Percentiles rank a stretch among this genome's conserved stretches.
These are phyloP conservation scores for Marronus borbonicus DNA, from an alignment of 2,888 invertebrate genomes.

Conservation along the genomic window DNA sequence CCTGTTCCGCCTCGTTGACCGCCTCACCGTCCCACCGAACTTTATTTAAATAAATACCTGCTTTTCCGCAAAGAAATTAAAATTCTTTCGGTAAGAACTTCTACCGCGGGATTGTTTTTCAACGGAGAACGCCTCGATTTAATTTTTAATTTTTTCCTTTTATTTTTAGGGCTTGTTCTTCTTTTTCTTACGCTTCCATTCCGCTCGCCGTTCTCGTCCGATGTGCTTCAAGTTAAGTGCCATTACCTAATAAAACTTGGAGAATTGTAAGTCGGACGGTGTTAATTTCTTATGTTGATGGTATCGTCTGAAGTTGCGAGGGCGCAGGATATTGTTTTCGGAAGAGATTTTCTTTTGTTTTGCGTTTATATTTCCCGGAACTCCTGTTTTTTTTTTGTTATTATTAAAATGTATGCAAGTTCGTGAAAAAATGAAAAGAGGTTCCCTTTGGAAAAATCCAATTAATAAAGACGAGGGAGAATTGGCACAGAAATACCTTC, in stretches of 20 bases:
- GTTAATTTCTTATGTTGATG: slow-evolving; percentile 21
- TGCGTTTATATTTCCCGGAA: background rate
- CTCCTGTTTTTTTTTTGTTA: too few species aligned
- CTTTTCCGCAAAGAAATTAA: slow-evolving; percentile 45
- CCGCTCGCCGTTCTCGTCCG: background rate
- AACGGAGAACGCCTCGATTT: slow-evolving; percentile 4
- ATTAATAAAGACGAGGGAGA: too few species aligned
- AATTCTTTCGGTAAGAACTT: slow-evolving; percentile 48
- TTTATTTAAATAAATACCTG: slow-evolving; percentile 51
- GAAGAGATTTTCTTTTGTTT: background rate
- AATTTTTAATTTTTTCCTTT: slow-evolving; percentile 35
- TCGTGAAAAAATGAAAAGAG: too few species aligned
- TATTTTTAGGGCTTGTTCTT: background rate
- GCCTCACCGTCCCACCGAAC: background rate
- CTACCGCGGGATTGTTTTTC: slow-evolving; percentile 19
- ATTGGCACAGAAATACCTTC: too few species aligned
- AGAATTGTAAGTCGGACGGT: slow-evolving; percentile 11
- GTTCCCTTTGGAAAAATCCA: too few species aligned
- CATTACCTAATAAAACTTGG: slow-evolving; percentile 30
- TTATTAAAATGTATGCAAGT: too few species aligned
- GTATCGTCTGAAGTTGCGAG: background rate
- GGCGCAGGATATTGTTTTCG: background rate
- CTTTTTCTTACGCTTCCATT: background rate
- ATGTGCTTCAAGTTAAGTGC: slow-evolving; percentile 13
- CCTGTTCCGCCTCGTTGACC: background rate